phyloP scores from a whole-genome alignment of 2,113 vertebrate species.

The Romanogobio albipinnatus region DNA sequence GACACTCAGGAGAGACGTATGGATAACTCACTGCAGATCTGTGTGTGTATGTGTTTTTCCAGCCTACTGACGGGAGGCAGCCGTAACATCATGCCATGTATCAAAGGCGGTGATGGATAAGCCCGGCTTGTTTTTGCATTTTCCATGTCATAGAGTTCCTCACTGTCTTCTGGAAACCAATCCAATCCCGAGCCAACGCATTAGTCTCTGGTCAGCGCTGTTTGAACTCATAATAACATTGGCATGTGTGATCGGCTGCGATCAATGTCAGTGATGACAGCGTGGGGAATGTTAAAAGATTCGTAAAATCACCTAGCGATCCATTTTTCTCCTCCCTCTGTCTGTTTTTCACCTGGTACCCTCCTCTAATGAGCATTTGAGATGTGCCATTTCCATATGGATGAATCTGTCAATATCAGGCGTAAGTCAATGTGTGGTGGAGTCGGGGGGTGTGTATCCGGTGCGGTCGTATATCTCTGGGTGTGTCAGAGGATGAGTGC shows the following conservation, averaged over 20 bases:
- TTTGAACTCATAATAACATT: not conserved
- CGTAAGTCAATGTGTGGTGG: slow-evolving; percentile 51
- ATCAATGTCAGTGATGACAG: slow-evolving; percentile 1
- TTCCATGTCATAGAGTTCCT: not conserved
- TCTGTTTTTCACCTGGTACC: not conserved
- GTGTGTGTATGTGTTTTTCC: slow-evolving; percentile 37
- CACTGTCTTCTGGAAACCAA: slow-evolving; percentile 7
- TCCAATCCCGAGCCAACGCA: not conserved
- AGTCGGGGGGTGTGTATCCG: slow-evolving; percentile 46
- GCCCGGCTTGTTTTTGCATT: slow-evolving; percentile 25
- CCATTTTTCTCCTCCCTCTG: not conserved
- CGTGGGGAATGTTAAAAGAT: not conserved
- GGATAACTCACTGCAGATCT: slow-evolving; percentile 51
- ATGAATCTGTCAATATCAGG: slow-evolving; percentile 60
- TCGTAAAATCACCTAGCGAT: not conserved
- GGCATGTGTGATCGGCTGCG: not conserved
- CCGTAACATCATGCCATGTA: slow-evolving; percentile 2
- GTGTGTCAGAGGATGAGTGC: slow-evolving; percentile 45
- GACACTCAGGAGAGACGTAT: slow-evolving; percentile 52
- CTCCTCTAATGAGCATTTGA: not conserved
- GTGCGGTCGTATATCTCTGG: slow-evolving; percentile 44
- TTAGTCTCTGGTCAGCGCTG: not conserved
- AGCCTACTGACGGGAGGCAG: slow-evolving; percentile 35
- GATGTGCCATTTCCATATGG: slow-evolving; percentile 45
- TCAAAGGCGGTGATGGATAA: slow-evolving; percentile 41